These are phyloP conservation scores for Corythornis madagascariensis DNA, from an alignment of 2,113 vertebrate species.

Conservation along the genomic window DNA sequence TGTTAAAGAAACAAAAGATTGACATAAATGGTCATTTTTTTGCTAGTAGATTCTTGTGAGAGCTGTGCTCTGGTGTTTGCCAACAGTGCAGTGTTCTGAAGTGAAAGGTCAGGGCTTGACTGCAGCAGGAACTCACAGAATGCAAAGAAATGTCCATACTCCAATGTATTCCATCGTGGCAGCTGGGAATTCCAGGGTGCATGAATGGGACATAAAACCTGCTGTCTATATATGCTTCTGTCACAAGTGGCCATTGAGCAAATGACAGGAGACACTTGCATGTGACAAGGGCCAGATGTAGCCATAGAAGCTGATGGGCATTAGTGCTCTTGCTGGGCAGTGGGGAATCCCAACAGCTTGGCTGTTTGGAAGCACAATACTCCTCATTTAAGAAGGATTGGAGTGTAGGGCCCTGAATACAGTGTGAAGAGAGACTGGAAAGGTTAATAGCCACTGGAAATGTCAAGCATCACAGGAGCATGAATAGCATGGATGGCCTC, in stretches of 20 bases:
- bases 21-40: background rate
- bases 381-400: background rate
- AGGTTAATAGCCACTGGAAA: background rate
- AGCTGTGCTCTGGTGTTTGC: background rate
- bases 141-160: background rate
- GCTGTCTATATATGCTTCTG: background rate
- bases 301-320: background rate
- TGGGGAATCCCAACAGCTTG: background rate
- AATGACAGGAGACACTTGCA: background rate
- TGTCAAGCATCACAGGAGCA: background rate
- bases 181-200: background rate
- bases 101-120: background rate
- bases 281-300: background rate
- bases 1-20: background rate
- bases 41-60: background rate
- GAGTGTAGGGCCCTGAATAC: background rate
- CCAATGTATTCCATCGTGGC: accelerated
- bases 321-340: background rate
- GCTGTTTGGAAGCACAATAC: background rate
- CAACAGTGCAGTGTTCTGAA: background rate
- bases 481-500: background rate
- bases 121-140: background rate
- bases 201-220: background rate
- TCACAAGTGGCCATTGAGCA: background rate
- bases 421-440: background rate